These are phyloP conservation scores for Pseudorhombus dupliciocellatus DNA, from an alignment of 2,113 vertebrate genomes.

Conservation along the genomic window DNA sequence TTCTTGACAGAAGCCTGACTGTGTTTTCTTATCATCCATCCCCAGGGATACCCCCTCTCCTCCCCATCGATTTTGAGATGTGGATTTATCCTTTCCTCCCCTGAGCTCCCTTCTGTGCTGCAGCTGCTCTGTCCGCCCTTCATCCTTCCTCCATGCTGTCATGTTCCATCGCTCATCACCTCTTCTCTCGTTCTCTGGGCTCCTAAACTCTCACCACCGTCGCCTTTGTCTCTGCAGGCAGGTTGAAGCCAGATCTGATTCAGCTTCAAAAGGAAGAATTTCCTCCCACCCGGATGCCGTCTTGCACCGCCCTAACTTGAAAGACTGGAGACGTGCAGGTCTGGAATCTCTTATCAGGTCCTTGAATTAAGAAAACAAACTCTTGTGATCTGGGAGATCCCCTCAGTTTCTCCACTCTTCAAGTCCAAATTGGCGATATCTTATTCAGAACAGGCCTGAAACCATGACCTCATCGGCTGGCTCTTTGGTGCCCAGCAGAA, in stretches of 20 bases:
- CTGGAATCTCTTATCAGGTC: neutral
- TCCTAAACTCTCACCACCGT: conserved; percentile 4
- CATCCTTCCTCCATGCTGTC: conserved; percentile 44
- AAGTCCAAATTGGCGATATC: neutral
- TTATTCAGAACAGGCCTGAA: no score
- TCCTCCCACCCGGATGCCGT: neutral
- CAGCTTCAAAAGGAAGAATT: conserved; percentile 36
- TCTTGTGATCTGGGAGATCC: no score
- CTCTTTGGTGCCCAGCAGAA: neutral
- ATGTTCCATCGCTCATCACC: conserved; percentile 43
- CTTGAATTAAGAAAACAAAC: neutral
- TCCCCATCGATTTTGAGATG: conserved; percentile 10
- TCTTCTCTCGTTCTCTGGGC: neutral
- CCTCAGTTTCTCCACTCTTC: neutral
- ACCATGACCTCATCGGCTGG: no score
- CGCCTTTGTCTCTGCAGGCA: neutral
- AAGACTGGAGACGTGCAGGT: neutral
- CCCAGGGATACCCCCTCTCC: neutral
- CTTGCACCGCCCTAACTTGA: conserved; percentile 27
- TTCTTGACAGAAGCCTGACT: conserved; percentile 28
- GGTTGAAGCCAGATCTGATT: conserved; percentile 43
- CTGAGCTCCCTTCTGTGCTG: neutral
- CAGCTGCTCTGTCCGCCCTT: conserved; percentile 2
- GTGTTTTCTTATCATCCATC: conserved; percentile 31
- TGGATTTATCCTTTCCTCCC: conserved; percentile 43